Percentiles rank a stretch among this genome's conserved stretches.
Conservation (phyloP, 2,113 vertebrate species). For the Hippolais icterina region DNA sequence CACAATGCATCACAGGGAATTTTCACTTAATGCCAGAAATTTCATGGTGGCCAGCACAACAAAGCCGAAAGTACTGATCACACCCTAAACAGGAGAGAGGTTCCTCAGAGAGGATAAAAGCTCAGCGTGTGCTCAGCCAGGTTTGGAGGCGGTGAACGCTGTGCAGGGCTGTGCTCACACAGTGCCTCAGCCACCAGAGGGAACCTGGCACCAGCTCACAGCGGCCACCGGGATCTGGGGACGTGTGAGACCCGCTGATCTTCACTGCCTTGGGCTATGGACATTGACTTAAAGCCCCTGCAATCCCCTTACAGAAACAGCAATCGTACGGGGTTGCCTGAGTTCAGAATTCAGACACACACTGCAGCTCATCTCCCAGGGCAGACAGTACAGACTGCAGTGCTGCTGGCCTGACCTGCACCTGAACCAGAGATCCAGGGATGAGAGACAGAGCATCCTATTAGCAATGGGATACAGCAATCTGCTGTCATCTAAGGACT, state of each 20-base stretch:
- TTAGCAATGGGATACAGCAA: neutral
- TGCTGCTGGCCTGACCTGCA: neutral
- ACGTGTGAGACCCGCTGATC: neutral
- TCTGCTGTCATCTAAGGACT: neutral
- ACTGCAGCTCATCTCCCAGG: neutral
- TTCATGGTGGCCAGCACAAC: neutral
- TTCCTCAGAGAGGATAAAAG: neutral
- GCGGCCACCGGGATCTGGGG: neutral
- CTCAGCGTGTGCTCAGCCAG: neutral
- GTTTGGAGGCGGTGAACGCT: neutral
- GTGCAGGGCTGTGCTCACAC: neutral
- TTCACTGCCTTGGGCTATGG: accelerated
- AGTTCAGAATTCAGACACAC: neutral
- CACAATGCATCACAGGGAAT: accelerated
- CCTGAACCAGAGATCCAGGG: neutral
- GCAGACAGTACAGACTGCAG: accelerated
- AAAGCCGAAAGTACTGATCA: neutral
- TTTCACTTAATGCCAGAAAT: neutral
- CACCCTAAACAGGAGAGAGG: neutral
- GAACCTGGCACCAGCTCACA: conserved; percentile 15
- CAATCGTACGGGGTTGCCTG: accelerated
- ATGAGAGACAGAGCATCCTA: neutral
- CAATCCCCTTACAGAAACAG: neutral
- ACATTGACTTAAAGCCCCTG: neutral
- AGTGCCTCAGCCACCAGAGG: conserved; percentile 22